Percentiles rank a stretch among this genome's conserved stretches.
Evolutionary conservation across 2,888 invertebrate genomes (phyloP).

Genomic region (Scaptomyza polygonia): DNA sequence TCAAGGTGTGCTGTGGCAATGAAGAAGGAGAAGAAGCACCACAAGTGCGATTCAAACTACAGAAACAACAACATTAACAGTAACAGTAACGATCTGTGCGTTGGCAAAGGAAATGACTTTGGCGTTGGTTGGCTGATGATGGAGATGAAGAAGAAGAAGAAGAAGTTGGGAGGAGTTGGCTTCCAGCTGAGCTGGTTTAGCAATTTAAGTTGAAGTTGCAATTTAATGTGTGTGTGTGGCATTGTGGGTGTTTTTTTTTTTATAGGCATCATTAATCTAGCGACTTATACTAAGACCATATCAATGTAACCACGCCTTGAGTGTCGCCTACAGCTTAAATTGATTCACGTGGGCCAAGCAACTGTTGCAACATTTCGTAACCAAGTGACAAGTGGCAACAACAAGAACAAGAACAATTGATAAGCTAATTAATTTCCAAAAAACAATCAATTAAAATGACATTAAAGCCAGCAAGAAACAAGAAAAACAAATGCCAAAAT

Average conservation of each 20-base stretch:
- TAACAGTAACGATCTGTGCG: conserved; percentile 49
- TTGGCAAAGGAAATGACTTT: conserved; percentile 74
- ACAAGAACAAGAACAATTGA: conserved; percentile 20
- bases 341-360: conserved; percentile 55
- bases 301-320: conserved; percentile 58
- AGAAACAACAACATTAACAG: conserved; percentile 18
- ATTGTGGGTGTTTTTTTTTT: conserved; percentile 61
- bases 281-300: conserved; percentile 39
- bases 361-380: conserved; percentile 21
- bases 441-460: conserved; percentile 47
- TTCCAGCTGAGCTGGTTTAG: conserved; percentile 8
- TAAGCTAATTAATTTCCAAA: conserved; percentile 50
- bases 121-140: conserved; percentile 18
- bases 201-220: conserved; percentile 11
- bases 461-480: conserved; percentile 14
- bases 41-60: conserved; percentile 66
- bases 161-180: conserved; percentile 4
- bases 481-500: background rate
- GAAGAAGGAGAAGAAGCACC: conserved; percentile 58
- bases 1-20: conserved; percentile 55
- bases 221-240: conserved; percentile 20
- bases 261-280: conserved; percentile 65
- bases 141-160: conserved; percentile 3
- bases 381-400: conserved; percentile 13
- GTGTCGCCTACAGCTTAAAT: conserved; percentile 56